Evolutionary conservation across 1,140 invertebrate species (phyloP), one percentile per base, ranked within the genome.

Genomic region (Asbolus verrucosus): DNA sequence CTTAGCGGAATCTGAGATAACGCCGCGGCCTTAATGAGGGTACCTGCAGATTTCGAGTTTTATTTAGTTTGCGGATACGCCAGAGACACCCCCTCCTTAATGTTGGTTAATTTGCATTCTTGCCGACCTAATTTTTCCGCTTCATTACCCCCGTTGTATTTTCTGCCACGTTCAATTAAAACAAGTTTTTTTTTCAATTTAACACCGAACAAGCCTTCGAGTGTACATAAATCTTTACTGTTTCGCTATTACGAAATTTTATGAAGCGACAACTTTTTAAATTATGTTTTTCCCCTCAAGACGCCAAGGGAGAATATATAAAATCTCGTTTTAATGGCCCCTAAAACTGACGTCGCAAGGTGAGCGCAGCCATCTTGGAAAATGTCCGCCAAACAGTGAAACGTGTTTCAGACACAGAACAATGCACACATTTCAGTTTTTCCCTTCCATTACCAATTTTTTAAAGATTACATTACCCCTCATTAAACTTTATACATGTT

Each of bases 191-290:
- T n/a, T n/a, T n/a, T n/a, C 18, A 14, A n/a, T 50, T 50, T 50
- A 21, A 50, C 24, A 54, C n/a, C 27, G 19, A 54, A 54, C 21
- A 27, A 54, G 9, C 27, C 27, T 54, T 27, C 19, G 27, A 54
- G 46, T 54, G 46, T 19, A n/a, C n/a, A 54, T 54, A 54, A 54
- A 54, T 54, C 21, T 54, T 19, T 50, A 18, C 21, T 50, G 2
- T 14, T 30, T 21, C 6, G 1, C 9, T 54, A 14, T 54, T 27
- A 54, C 27, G 46, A 54, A 54, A 54, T 54, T 54, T 54, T 24
- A 54, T 27, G 11, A 21, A 27, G 15, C 18, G 18, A 27, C 21
- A 27, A 54, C 46, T 54, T 27, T 54, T 13, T 14, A 54, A 54
- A 54, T 54, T 27, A 24, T 13, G 5, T 27, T 54, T 54, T 54